Evolutionary conservation across 1,140 invertebrate genomes (phyloP), one percentile per base, ranked within the genome.

Genomic region (Laodelphax striatellus): DNA sequence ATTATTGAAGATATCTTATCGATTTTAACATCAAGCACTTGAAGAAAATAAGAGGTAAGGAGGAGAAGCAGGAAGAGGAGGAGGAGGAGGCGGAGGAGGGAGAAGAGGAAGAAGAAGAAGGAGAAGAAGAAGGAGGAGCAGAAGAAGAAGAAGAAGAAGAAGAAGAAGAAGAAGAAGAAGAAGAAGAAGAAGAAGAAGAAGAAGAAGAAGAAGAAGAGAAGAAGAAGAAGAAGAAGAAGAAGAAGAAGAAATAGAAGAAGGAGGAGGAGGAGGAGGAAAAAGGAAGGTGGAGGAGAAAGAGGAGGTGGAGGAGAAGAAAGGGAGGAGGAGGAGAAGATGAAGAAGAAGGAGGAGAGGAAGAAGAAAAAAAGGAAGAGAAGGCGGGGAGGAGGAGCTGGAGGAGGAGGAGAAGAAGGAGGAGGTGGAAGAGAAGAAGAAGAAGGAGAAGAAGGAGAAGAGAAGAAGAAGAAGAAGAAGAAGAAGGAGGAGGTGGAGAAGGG

Each of bases 231-330:
- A 21, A 50, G 2, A 31, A 38, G 43, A 52, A 13, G 63, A n/a
- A 62, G 64, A 2, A 52, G 63, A 57, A 28, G 53, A 14, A 19
- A 60, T 38, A 31, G 54, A 17, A 2, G 31, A 17, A 53, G 46
- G 53, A 41, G 24, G 2, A n/a, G 13, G n/a, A n/a, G n/a, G n/a
- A n/a, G n/a, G n/a, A n/a, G n/a, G n/a, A n/a, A 16, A 58, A 17
- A 24, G n/a, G 11, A 21, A 50, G 2, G 17, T n/a, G n/a, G n/a
- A n/a, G n/a, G 67, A 52, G 16, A 38, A 9, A 52, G 5, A 64
- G 16, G 60, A n/a, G n/a, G n/a, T n/a, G n/a, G 64, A 2, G 42
- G 63, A 57, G 62, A 28, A 52, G 16, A 19, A 60, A 24, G 19
- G 54, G 13, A 2, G 31, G 10, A 53, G 46, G 53, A 41, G 24